Evolutionary conservation across 2,797 vertebrate genomes (phyloP), one percentile per base, ranked within the genome.

Genomic region (Eidolon dupreanum): DNA sequence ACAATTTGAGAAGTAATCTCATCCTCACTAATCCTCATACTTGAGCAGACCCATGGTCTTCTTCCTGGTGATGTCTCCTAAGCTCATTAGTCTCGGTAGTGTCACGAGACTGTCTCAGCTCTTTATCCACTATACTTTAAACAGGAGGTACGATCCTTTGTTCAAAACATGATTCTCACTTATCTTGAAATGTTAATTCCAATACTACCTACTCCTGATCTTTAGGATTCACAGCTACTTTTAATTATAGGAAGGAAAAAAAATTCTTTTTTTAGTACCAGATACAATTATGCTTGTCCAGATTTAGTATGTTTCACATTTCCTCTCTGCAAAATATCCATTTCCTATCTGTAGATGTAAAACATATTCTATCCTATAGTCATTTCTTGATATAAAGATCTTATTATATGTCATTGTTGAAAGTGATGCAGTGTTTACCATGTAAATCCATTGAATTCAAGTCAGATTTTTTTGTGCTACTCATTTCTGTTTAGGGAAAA

Each of bases 131-230:
- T 57, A 36, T 28, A 41, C n/a, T 94, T 96, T 86, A 78, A 75
- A 9, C 17, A 63, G 59, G 83, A 94, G 2, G 11, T 43, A 4
- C 20, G n/a, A 87, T 77, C 20, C 1, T 94, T 84, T 92, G 49
- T 66, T 68, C 9, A 93, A 94, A 89, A 8, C 5, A 26, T 41
- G 19, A 38, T 88, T 61, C 43, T 94, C 17, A 66, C 33, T 86
- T 71, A 73, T 55, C n/a, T 46, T 83, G 5, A 96, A 92, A 87
- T 81, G 26, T 22, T 75, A 53, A 91, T 85, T 91, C 90, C 66
- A 74, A 33, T 49, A 61, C 41, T 33, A 79, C 13, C 15, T 31
- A 84, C 1, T 81, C 7, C 8, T 66, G 49, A 65, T 49, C 15
- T 26, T 91, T 68, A 66, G 59, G 6, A 55, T 79, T 91, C 33